Conservation (phyloP, 2,888 invertebrate species). For the Liposcelis brunnea region DNA sequence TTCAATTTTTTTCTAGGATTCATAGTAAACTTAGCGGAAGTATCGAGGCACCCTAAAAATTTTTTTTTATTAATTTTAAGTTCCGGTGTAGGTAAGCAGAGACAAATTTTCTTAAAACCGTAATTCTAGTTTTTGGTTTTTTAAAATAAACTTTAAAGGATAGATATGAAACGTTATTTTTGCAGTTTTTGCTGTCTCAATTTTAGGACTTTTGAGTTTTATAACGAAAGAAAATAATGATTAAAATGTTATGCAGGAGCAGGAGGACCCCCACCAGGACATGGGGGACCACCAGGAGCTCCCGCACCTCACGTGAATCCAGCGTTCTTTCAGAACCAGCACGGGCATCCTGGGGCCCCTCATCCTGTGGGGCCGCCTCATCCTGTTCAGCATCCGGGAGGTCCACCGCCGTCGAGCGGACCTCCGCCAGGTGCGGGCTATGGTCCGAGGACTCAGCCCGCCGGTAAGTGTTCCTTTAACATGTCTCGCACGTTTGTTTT, state of each 20-base stretch:
- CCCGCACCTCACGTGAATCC: slow-evolving; percentile 94
- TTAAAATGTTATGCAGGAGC: slow-evolving; percentile 21
- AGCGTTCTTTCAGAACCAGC: slow-evolving; percentile 75
- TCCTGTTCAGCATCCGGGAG: slow-evolving; percentile 15
- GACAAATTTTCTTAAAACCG: too few relatives aligned
- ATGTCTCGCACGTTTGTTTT: too few relatives aligned
- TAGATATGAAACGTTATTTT: too few relatives aligned
- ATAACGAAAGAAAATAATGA: too few relatives aligned
- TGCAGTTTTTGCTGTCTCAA: too few relatives aligned
- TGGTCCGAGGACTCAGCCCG: slow-evolving; percentile 1
- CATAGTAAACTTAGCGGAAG: neutral
- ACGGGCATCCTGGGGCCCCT: slow-evolving; percentile 15
- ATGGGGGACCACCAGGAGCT: slow-evolving; percentile 37
- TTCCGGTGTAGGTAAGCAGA: too few relatives aligned
- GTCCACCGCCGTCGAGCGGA: slow-evolving; percentile 15
- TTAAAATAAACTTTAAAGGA: too few relatives aligned
- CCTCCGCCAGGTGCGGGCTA: slow-evolving; percentile 13
- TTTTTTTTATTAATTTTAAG: too few relatives aligned
- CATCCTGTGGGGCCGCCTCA: slow-evolving; percentile 18
- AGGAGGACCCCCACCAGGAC: slow-evolving; percentile 33
- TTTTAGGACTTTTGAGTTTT: too few relatives aligned
- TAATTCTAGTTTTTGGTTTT: too few relatives aligned
- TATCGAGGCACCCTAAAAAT: too few relatives aligned
- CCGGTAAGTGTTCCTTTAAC: neutral
- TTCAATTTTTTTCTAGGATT: neutral